Evolutionary conservation across 2,888 invertebrate genomes (phyloP), one percentile per base, ranked within the genome.

Genomic region (Chaetogeoica ovagalla): DNA sequence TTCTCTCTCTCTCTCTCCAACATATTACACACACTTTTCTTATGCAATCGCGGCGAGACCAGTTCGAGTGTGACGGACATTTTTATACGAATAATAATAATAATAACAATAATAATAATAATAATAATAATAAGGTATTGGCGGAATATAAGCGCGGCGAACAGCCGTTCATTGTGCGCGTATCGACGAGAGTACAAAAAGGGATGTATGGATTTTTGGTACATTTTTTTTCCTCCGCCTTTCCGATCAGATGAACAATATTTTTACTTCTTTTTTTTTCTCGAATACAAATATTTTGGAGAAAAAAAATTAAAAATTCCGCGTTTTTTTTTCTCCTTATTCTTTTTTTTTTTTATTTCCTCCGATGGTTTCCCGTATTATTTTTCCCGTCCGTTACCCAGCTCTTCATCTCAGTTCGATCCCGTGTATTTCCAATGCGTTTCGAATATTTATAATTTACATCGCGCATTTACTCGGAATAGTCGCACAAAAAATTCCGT

Each of bases 231-330:
- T 7, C 6, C 30, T 30, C 30, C 30, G 30, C 30, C 30, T 43
- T 79, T 79, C 79, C 79, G 71, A 79, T 79, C 79, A 79, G 70
- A 79, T 79, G 79, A 79, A 79, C 79, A 79, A 79, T 79, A 79
- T 79, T 79, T 30, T 30, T 30, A 30, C 30, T 30, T 30, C 4
- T 30, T 30, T 30, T 30, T 30, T 30, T 57, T 70, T 63, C 62
- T 19, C 48, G 70, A 79, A 69, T 77, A 70, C 70, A 76, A 70
- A 79, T 79, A 63, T 79, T 79, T 43, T 63, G 71, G 48, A 77
- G 77, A 69, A 65, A 77, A 79, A 79, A 70, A 70, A 79, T 63
- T 5, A 43, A 43, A 43, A 43, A 30, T 30, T 30, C 43, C 70
- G 63, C 55, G 55, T 70, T 17, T 70, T 55, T 70, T 70, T 37